Evolutionary conservation across 23 tunicate species (phyloP).

Genomic region (Diplosoma virens): DNA sequence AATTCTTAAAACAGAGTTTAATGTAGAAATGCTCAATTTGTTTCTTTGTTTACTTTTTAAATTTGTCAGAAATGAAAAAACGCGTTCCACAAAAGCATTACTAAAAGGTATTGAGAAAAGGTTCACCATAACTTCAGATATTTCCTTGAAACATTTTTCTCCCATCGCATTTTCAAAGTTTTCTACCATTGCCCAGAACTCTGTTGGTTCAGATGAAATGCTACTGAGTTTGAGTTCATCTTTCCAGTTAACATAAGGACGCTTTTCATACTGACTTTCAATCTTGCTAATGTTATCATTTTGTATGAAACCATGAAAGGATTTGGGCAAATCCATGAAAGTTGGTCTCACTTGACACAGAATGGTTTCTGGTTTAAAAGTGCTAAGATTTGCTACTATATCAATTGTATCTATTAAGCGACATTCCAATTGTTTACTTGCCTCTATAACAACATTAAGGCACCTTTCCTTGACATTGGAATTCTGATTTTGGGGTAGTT

Average conservation of each 20-base stretch:
- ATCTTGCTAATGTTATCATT: background rate
- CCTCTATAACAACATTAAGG: background rate
- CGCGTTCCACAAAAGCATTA: background rate
- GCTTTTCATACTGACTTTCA: conserved; percentile 13
- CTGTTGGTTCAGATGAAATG: background rate
- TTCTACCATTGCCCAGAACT: conserved; percentile 1
- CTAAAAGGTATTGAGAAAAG: background rate
- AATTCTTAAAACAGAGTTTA: background rate
- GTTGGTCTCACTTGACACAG: conserved; percentile 16
- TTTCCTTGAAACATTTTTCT: background rate
- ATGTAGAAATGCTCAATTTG: background rate
- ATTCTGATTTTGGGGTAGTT: background rate
- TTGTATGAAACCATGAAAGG: background rate
- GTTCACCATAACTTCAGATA: background rate
- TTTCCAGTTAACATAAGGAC: background rate
- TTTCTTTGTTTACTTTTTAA: background rate
- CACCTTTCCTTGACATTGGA: background rate
- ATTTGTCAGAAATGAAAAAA: background rate
- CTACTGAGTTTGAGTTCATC: background rate
- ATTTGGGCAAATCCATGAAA: background rate
- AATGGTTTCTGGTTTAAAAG: background rate
- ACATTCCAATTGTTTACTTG: conserved; percentile 9
- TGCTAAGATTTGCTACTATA: background rate
- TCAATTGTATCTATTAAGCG: background rate
- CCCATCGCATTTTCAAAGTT: background rate